phyloP scores from a whole-genome alignment of 2,888 invertebrate genomes.

The Alviniconcha strummeri region DNA sequence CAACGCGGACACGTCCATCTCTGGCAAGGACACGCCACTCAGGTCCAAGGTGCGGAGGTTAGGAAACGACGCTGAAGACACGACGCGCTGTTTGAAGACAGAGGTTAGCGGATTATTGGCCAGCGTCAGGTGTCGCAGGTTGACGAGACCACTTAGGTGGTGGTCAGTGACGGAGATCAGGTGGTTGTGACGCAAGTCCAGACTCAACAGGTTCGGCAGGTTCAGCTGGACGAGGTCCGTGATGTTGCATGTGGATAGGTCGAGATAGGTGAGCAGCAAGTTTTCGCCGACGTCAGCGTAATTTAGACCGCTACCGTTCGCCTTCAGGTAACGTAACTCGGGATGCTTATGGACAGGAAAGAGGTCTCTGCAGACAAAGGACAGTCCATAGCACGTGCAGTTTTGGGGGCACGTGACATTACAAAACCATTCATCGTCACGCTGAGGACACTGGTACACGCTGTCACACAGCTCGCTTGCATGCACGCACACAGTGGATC shows the following conservation, averaged over 20 bases:
- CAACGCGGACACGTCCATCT: background rate
- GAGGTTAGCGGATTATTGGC: background rate
- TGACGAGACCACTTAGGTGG: background rate
- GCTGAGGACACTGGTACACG: conserved; percentile 13
- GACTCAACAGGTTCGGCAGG: conserved; percentile 2
- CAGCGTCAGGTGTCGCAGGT: background rate
- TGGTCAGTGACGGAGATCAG: background rate
- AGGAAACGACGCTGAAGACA: background rate
- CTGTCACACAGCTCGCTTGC: background rate
- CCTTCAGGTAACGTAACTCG: conserved; percentile 6
- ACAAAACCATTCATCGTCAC: conserved; percentile 2
- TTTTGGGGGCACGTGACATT: background rate
- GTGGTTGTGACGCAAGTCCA: conserved; percentile 13
- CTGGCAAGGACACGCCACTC: background rate
- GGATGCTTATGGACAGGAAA: background rate
- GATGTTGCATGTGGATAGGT: background rate
- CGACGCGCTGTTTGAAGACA: background rate
- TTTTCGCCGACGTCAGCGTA: background rate
- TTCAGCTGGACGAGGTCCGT: background rate
- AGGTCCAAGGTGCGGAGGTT: background rate
- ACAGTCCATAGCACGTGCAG: conserved; percentile 7
- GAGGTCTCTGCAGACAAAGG: background rate
- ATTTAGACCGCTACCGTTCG: background rate
- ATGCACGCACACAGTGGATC: background rate
- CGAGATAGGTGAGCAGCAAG: background rate